These are phyloP conservation scores for Perognathus longimembris DNA, from an alignment of 2,113 vertebrate genomes.

Conservation along the genomic window DNA sequence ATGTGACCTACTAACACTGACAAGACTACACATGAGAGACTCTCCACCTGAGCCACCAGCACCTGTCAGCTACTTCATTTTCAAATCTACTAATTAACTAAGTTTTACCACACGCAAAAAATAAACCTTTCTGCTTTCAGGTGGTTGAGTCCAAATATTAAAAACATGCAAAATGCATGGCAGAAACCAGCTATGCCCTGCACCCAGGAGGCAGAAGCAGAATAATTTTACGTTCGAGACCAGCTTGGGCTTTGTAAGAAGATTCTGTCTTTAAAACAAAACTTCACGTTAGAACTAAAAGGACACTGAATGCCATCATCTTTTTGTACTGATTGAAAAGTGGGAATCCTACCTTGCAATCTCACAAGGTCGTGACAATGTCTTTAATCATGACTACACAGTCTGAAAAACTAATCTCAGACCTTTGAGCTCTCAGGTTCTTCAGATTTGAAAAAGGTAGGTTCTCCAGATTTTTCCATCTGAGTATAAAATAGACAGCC, in stretches of 20 bases:
- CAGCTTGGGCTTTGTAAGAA: too few relatives aligned
- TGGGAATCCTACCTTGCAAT: background rate
- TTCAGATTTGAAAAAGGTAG: background rate
- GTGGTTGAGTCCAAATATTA: background rate
- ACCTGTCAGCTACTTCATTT: background rate
- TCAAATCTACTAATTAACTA: conserved; percentile 27
- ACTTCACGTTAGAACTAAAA: background rate
- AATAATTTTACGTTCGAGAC: too few relatives aligned
- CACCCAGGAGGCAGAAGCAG: too few relatives aligned
- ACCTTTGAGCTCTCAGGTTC: conserved; percentile 18
- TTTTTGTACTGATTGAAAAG: background rate
- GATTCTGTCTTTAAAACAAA: too few relatives aligned
- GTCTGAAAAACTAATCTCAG: background rate
- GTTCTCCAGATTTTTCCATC: background rate
- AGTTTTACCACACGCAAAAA: background rate
- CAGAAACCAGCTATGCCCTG: background rate
- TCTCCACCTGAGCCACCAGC: background rate
- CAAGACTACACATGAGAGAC: background rate
- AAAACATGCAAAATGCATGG: background rate
- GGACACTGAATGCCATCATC: background rate
- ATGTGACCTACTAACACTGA: background rate
- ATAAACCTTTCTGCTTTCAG: background rate
- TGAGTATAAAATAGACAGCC: background rate
- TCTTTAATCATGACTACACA: background rate
- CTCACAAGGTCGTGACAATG: background rate